Conservation (phyloP, 1,140 invertebrate genomes). For the Belonocnema kinseyi region DNA sequence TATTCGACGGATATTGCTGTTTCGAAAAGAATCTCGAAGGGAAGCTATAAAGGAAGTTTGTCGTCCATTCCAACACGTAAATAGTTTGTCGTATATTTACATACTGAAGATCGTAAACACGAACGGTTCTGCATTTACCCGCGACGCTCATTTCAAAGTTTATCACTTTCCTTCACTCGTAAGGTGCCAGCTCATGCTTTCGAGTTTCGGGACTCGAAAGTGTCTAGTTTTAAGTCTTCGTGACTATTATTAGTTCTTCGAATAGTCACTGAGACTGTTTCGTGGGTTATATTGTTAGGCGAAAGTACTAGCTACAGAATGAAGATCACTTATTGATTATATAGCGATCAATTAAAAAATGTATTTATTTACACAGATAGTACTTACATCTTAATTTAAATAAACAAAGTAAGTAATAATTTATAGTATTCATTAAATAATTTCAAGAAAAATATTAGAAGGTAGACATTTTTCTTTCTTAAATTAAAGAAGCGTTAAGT, state of each 20-base stretch:
- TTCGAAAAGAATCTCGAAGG: background rate
- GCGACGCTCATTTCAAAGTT: slow-evolving; percentile 10
- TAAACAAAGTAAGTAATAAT: no score
- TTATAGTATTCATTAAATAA: no score
- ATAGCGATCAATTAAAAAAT: no score
- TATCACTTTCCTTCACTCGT: slow-evolving; percentile 16
- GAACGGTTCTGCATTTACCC: background rate
- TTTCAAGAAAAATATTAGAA: no score
- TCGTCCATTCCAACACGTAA: slow-evolving; percentile 1
- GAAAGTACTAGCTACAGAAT: background rate
- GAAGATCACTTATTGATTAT: no score
- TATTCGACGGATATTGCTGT: background rate
- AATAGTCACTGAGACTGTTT: background rate
- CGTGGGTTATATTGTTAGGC: background rate
- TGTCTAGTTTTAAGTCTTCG: background rate
- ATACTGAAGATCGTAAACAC: slow-evolving; percentile 6
- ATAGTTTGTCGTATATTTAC: slow-evolving; percentile 18
- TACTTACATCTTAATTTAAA: no score
- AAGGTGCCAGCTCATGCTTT: background rate
- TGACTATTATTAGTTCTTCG: slow-evolving; percentile 10
- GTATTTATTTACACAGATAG: no score
- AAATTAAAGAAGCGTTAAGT: no score
- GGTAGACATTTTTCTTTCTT: no score
- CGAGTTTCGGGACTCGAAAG: background rate
- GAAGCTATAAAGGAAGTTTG: background rate